Conservation (phyloP, 2,797 vertebrate genomes). For the Cirrhinus molitorella region DNA sequence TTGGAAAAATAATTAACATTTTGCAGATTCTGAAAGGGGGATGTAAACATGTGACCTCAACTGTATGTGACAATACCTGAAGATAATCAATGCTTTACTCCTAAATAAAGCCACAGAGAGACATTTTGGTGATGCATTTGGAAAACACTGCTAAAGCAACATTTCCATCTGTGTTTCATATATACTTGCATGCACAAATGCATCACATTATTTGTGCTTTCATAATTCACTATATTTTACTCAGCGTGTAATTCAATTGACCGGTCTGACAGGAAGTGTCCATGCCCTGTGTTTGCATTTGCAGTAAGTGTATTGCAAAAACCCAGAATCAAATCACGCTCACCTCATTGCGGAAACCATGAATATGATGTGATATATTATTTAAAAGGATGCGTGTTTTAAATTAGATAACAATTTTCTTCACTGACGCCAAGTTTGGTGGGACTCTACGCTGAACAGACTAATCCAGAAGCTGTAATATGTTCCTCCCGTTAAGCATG, state of each 20-base stretch:
- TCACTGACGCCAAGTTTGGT: background rate
- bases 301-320: background rate
- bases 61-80: background rate
- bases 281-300: background rate
- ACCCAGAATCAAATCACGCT: background rate
- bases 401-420: background rate
- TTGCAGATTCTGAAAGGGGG: no score
- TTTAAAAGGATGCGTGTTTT: background rate
- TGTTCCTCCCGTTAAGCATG: background rate
- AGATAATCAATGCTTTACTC: background rate
- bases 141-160: background rate
- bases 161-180: slow-evolving; percentile 7
- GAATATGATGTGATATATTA: background rate
- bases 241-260: background rate
- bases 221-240: background rate
- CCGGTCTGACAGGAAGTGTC: no score
- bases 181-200: background rate
- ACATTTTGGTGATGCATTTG: background rate
- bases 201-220: background rate
- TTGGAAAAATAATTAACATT: no score
- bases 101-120: background rate
- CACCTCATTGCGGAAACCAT: background rate
- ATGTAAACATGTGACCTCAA: no score
- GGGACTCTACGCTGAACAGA: background rate
- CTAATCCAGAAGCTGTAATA: background rate